Evolutionary conservation across 2,113 vertebrate genomes (phyloP), one percentile per base, ranked within the genome.

Genomic region (Oenanthe oenanthe): DNA sequence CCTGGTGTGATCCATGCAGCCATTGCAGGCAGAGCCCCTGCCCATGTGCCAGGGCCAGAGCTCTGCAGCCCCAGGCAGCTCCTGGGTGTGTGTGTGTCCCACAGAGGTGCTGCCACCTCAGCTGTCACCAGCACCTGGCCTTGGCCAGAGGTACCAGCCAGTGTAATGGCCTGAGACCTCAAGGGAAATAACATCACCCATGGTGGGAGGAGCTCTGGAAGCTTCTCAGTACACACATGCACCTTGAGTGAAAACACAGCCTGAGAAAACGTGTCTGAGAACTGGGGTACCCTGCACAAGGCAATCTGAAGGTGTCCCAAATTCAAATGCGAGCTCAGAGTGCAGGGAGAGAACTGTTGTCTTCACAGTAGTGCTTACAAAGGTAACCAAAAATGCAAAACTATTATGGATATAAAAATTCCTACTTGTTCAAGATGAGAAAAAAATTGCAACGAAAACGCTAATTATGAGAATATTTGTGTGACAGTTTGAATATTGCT

Each of bases 81-180:
- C 29, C 0, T 8, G 66, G 50, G 6, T n/a, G 10, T 7, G 12
- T 5, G 2, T 7, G 45, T 50, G 40, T 56, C 22, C 11, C 2
- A 9, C 11, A 26, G 3, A 17, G 31, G 38, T 5, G 38, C 63
- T 78, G 7, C 28, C 40, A 4, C 31, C 53, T 45, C 11, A n/a
- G 9, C 26, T 47, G n/a, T 0, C 70, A 88, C 77, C n/a, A 22
- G 0, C 5, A 63, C n/a, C 62, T 34, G 5, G 21, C 15, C 36
- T 38, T 40, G 61, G 10, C 5, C 34, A 65, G 25, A 53, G n/a
- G 15, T 1, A 34, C 36, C 45, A 54, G 16, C 0, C 8, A 26
- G 20, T 50, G 36, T 9, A 74, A 32, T n/a, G 26, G 11, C 20
- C 22, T 10, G 40, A 72, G 65, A 42, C 9, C 32, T 13, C 3